Evolutionary conservation across 2,113 vertebrate species (phyloP).

Genomic region (Sminthopsis crassicaudata): DNA sequence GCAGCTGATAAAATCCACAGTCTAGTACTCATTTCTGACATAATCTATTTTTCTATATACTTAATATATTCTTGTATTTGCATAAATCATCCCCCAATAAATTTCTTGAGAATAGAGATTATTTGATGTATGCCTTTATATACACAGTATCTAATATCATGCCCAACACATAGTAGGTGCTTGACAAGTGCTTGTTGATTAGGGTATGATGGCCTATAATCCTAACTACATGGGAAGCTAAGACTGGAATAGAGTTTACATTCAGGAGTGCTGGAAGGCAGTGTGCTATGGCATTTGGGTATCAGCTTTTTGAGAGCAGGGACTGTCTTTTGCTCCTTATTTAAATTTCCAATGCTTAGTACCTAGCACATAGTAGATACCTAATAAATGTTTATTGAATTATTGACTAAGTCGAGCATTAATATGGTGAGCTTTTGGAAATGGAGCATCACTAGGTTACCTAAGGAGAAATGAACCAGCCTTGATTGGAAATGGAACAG

Average conservation of each 20-base stretch:
- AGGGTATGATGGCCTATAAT: neutral
- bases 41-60: neutral
- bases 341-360: neutral
- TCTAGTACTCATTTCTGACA: neutral
- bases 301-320: neutral
- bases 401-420: neutral
- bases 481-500: neutral
- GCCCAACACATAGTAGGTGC: neutral
- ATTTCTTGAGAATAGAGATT: neutral
- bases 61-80: neutral
- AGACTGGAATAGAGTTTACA: neutral
- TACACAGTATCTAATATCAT: neutral
- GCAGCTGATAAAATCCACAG: neutral
- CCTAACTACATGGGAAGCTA: neutral
- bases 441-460: neutral
- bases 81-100: neutral
- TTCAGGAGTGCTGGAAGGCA: neutral
- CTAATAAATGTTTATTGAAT: neutral
- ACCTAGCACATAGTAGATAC: neutral
- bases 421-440: neutral
- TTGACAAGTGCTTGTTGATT: neutral
- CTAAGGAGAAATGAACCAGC: neutral
- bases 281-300: neutral
- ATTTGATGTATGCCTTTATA: neutral
- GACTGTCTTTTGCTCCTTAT: neutral